Evolutionary conservation across 2,888 invertebrate genomes (phyloP).

Genomic region (Drosophila kokeensis): DNA sequence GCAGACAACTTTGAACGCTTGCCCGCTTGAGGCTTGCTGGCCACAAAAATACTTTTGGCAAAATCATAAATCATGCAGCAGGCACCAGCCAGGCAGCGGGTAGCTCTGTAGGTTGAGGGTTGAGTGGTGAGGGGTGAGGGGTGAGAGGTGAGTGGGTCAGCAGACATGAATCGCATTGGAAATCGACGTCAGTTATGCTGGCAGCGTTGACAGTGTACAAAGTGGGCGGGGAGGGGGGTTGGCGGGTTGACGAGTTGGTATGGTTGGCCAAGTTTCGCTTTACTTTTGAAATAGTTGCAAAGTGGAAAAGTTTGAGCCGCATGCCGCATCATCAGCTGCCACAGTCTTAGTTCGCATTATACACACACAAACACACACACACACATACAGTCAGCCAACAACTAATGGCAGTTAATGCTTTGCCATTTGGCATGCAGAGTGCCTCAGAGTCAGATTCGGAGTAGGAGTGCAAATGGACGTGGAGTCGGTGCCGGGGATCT

Average conservation of each 20-base stretch:
- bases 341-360: conserved; percentile 14
- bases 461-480: background rate
- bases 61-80: conserved; percentile 79
- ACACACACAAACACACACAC: conserved; percentile 2
- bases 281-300: conserved; percentile 79
- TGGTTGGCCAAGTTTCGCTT: conserved; percentile 64
- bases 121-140: background rate
- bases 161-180: conserved; percentile 75
- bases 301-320: conserved; percentile 75
- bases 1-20: conserved; percentile 75
- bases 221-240: background rate
- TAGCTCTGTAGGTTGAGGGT: background rate
- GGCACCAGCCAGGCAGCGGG: conserved; percentile 27
- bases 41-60: conserved; percentile 72
- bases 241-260: conserved; percentile 1
- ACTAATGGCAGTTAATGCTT: conserved; percentile 64
- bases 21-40: conserved; percentile 56
- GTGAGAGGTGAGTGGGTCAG: conserved; percentile 22
- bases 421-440: conserved; percentile 70
- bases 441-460: conserved; percentile 25
- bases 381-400: conserved; percentile 28
- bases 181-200: conserved; percentile 57
- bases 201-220: conserved; percentile 44
- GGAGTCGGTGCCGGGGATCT: background rate
- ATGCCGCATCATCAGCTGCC: conserved; percentile 57